Base-by-base conservation (phyloP, 2,797 vertebrate species). In the Peromyscus aztecus region DNA sequence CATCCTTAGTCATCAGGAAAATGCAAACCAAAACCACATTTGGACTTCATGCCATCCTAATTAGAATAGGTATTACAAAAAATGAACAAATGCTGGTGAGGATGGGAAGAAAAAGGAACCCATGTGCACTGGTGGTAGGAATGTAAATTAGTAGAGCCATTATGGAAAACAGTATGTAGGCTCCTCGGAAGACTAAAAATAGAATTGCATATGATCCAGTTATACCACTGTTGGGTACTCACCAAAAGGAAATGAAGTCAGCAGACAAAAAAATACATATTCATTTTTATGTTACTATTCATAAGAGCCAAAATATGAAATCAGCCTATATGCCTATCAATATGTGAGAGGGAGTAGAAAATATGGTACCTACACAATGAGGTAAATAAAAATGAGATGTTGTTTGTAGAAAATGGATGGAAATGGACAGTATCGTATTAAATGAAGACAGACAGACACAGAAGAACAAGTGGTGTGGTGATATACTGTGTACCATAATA, bases 241-340 rank as follows among this genome's bases (percentile, higher is more conserved):
- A 78, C 63, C 43, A 63, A 23, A 89, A 89, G 43, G 88, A 90
- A 78, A 46, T 90, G 57, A 76, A 46, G 71, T 76, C 71, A 76
- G 29, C 17, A 89, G 24, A 75, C 29, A 61, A 89, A 65, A 40
- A 46, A 61, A 90, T 63, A 37, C 57, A 90, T 78, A 63, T 49
- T 37, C 75, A 63, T 37, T 78, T 57, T n/a, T 65, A 57, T 59
- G 57, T 61, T 65, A 52, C 59, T 90, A 90, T 52, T 52, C 14
- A 40, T 75, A 75, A 78, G 31, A 78, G 43, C 31, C 59, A 77
- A 76, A 76, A 77, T 49, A 49, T 49, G 57, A 46, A 49, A 77
- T 63, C 57, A 49, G 40, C 43, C 59, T 65, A 49, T 43, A 43
- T 65, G 59, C 8, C 73, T 40, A 78, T n/a, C 57, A 90, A 29